Conservation (phyloP, 92 coral and sea anemone genomes). For the Porites rus region DNA sequence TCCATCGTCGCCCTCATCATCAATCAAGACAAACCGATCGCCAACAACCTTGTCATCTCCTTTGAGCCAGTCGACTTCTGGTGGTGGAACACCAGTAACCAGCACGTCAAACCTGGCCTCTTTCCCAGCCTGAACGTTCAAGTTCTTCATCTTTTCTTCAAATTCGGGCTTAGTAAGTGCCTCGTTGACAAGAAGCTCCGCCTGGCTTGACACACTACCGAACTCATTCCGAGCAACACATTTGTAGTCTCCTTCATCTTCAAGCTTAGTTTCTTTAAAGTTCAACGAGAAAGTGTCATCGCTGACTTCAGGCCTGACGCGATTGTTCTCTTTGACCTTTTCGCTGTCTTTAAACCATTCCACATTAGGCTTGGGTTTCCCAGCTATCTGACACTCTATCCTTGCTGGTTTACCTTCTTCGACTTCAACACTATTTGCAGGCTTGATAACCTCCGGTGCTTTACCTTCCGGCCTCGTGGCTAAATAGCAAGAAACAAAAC, state of each 20-base stretch:
- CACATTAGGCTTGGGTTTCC: conserved; percentile 82
- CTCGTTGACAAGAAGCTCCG: conserved; percentile 91
- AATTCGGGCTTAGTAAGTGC: conserved; percentile 78
- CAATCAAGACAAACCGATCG: conserved; percentile 81
- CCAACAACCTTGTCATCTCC: conserved; percentile 77
- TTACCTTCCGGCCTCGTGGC: conserved; percentile 78
- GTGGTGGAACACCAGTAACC: conserved; percentile 75
- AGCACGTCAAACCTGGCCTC: conserved; percentile 87
- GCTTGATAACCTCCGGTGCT: conserved; percentile 80
- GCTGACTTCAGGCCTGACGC: conserved; percentile 63
- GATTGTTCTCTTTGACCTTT: conserved; percentile 71
- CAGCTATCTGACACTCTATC: conserved; percentile 81
- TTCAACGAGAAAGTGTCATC: conserved; percentile 69
- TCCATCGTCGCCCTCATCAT: conserved; percentile 86
- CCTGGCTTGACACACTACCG: conserved; percentile 76
- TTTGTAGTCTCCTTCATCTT: conserved; percentile 93
- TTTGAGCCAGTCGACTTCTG: conserved; percentile 93
- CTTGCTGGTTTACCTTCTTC: conserved; percentile 72
- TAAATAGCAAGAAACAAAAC: conserved; percentile 6
- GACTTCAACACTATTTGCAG: conserved; percentile 66
- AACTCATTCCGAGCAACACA: conserved; percentile 79
- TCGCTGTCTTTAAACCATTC: conserved; percentile 90
- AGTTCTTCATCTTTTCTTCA: conserved; percentile 65
- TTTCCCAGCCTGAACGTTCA: conserved; percentile 71
- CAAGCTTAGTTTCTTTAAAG: conserved; percentile 69